These are phyloP conservation scores for Lepidurus couesii DNA, from an alignment of 1,140 invertebrate species.

Conservation along the genomic window DNA sequence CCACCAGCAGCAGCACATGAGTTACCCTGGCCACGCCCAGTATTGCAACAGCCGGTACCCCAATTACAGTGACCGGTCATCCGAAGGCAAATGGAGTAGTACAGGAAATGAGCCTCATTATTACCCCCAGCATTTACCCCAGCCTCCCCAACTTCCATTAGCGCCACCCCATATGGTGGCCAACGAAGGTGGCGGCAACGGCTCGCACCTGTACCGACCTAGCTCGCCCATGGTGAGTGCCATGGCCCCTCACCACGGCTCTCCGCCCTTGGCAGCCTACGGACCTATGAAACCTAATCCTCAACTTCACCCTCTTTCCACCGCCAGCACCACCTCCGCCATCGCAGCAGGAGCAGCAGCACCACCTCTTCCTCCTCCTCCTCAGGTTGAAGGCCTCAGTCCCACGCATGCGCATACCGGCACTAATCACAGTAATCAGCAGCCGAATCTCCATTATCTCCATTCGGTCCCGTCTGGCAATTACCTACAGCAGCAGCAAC, in stretches of 20 bases:
- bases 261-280: conserved; percentile 29
- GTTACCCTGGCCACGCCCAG: not conserved
- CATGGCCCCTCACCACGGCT: conserved; percentile 34
- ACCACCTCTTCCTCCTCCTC: too few relatives aligned
- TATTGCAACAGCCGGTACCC: conserved; percentile 24
- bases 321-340: not conserved
- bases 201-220: conserved; percentile 32
- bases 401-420: conserved; percentile 15
- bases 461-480: conserved; percentile 3
- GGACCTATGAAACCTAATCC: conserved; percentile 12
- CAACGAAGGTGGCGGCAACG: conserved; percentile 10
- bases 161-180: not conserved
- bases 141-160: not conserved
- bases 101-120: conserved; percentile 6
- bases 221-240: conserved; percentile 34
- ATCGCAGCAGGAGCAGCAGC: not conserved
- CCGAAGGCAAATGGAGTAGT: conserved; percentile 20
- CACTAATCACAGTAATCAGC: conserved; percentile 10
- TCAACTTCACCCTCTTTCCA: conserved; percentile 11
- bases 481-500: conserved; percentile 35
- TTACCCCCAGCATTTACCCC: not conserved
- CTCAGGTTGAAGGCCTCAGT: not conserved
- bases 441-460: not conserved
- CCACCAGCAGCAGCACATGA: conserved; percentile 24
- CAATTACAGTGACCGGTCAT: conserved; percentile 23